phyloP scores from a whole-genome alignment of 2,888 invertebrate genomes.

The Neocrepidodera transversa region DNA sequence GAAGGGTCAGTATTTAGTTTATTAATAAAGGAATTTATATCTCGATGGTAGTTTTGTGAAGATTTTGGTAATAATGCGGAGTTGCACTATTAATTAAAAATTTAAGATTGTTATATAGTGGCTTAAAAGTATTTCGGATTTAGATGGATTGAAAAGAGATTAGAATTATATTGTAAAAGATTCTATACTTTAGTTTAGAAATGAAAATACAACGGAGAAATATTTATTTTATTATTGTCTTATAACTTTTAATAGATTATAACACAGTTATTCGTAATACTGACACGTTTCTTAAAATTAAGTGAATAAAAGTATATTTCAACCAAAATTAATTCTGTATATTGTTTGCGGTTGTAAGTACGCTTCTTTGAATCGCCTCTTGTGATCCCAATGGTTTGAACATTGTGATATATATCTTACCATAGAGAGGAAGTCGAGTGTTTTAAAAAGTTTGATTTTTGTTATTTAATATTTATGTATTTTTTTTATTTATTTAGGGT shows the following conservation, averaged over 20 bases:
- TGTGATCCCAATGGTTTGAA: constrained; percentile 43
- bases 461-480: constrained; percentile 40
- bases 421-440: constrained; percentile 47
- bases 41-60: constrained; percentile 31
- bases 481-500: constrained; percentile 36
- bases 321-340: constrained; percentile 1
- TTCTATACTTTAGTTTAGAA: constrained; percentile 33
- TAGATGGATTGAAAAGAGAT: constrained; percentile 35
- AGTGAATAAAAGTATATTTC: constrained; percentile 13
- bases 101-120: constrained; percentile 38
- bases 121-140: constrained; percentile 38
- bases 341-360: constrained; percentile 41
- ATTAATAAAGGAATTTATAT: constrained; percentile 19
- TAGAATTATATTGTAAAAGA: constrained; percentile 21
- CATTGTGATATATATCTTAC: constrained; percentile 47
- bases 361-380: constrained; percentile 35
- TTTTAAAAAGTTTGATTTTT: constrained; percentile 33
- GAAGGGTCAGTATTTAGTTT: constrained; percentile 24
- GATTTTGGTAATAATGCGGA: constrained; percentile 34
- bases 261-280: constrained; percentile 13
- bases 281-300: constrained; percentile 5
- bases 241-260: constrained; percentile 27
- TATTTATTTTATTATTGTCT: constrained; percentile 40
- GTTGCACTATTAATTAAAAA: constrained; percentile 35
- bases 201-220: constrained; percentile 26